Percentiles rank a stretch among this genome's conserved stretches.
Conservation (phyloP, 2,113 vertebrate genomes). For the Sciurus niger region DNA sequence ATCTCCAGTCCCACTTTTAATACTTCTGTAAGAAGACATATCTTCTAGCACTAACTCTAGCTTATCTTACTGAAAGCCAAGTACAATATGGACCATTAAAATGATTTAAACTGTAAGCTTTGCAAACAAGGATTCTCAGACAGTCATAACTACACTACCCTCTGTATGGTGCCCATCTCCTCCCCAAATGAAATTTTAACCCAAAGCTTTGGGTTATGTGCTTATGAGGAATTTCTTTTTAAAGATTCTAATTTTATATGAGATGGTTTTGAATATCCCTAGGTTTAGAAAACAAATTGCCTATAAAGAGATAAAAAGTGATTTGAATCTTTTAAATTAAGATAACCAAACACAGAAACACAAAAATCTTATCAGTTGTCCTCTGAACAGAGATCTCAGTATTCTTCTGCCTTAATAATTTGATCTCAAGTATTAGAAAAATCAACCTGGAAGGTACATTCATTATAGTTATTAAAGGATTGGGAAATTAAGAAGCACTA, state of each 20-base stretch:
- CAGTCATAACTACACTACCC: background rate
- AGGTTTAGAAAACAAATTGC: constrained; percentile 41
- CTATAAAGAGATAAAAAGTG: constrained; percentile 23
- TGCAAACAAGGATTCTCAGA: constrained; percentile 22
- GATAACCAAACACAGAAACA: background rate
- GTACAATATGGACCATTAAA: background rate
- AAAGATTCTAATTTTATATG: constrained; percentile 27
- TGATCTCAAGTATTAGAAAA: constrained; percentile 40
- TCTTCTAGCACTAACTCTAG: background rate
- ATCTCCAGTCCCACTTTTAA: background rate
- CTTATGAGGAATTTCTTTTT: background rate
- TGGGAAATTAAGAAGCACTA: background rate
- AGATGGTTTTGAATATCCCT: background rate
- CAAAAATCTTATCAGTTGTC: background rate
- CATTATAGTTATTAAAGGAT: background rate
- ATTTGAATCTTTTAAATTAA: constrained; percentile 30
- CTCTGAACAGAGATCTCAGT: constrained; percentile 51
- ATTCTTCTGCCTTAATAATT: background rate
- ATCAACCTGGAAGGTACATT: background rate
- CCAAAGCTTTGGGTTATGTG: background rate
- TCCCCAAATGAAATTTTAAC: constrained; percentile 20
- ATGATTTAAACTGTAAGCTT: constrained; percentile 17
- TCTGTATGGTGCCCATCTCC: background rate
- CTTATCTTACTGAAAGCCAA: background rate
- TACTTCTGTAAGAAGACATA: background rate